Evolutionary conservation across 2,113 vertebrate genomes (phyloP).

Genomic region (Scomber colias): DNA sequence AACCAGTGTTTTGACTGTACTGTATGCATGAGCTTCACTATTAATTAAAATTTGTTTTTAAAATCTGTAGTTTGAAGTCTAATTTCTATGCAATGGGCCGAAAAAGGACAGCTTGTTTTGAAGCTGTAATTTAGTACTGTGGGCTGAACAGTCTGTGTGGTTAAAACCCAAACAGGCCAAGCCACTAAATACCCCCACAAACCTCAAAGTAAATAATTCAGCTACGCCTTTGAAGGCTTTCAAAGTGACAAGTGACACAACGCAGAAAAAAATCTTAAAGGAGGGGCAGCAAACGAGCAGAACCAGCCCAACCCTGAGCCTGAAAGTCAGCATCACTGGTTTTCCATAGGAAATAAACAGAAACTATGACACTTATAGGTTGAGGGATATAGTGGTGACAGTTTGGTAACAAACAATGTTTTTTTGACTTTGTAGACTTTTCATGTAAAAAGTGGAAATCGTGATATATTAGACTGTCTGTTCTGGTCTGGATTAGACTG

Average conservation of each 20-base stretch:
- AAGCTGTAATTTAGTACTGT: conserved; percentile 32
- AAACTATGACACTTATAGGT: conserved; percentile 9
- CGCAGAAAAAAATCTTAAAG: conserved; percentile 38
- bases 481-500: conserved; percentile 33
- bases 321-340: conserved; percentile 14
- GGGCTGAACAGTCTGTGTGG: conserved; percentile 20
- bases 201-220: conserved; percentile 63
- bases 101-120: conserved; percentile 24
- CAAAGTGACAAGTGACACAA: conserved; percentile 73
- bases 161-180: conserved; percentile 54
- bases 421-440: conserved; percentile 24
- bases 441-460: conserved; percentile 11
- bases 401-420: conserved; percentile 31
- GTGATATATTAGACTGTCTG: conserved; percentile 34
- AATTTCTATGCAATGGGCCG: neutral
- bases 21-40: neutral
- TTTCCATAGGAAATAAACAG: conserved; percentile 43
- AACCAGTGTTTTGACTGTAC: conserved; percentile 13
- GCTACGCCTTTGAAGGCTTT: conserved; percentile 61
- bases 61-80: conserved; percentile 10
- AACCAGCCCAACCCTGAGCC: neutral
- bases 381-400: conserved; percentile 29
- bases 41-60: conserved; percentile 1
- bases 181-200: conserved; percentile 56
- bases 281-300: conserved; percentile 17